Conservation (phyloP, 2,113 vertebrate genomes). For the Protobothrops flavoviridis region DNA sequence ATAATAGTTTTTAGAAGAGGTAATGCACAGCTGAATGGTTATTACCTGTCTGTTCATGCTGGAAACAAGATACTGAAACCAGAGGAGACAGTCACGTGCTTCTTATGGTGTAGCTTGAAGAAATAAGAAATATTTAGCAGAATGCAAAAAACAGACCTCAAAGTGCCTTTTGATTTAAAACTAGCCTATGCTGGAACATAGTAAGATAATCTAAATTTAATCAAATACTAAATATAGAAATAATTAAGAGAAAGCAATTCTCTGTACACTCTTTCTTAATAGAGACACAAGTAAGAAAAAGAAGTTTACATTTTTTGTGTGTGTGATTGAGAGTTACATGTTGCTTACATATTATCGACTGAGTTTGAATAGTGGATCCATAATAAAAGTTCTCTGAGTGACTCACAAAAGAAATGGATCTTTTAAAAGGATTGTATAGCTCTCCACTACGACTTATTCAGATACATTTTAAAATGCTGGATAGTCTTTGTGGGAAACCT, state of each 20-base stretch:
- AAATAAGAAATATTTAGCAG: conserved; percentile 80
- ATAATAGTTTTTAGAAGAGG: conserved; percentile 85
- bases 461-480: neutral
- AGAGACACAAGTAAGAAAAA: conserved; percentile 50
- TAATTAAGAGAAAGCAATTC: conserved; percentile 37
- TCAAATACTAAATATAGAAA: conserved; percentile 61
- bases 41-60: conserved; percentile 82
- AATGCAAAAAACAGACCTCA: conserved; percentile 72
- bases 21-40: conserved; percentile 79
- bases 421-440: neutral
- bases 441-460: neutral
- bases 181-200: conserved; percentile 34
- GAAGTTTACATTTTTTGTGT: neutral
- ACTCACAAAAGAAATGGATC: neutral
- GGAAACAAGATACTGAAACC: conserved; percentile 79
- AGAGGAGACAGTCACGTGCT: conserved; percentile 80
- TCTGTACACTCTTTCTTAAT: conserved; percentile 56
- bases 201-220: conserved; percentile 60
- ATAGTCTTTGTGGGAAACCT: neutral
- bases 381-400: neutral
- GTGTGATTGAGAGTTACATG: neutral
- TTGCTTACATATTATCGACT: neutral
- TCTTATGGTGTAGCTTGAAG: conserved; percentile 73
- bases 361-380: neutral
- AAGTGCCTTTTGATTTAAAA: conserved; percentile 59